Evolutionary conservation across 1,140 invertebrate genomes (phyloP), one percentile per base, ranked within the genome.

Genomic region (Littorina saxatilis): DNA sequence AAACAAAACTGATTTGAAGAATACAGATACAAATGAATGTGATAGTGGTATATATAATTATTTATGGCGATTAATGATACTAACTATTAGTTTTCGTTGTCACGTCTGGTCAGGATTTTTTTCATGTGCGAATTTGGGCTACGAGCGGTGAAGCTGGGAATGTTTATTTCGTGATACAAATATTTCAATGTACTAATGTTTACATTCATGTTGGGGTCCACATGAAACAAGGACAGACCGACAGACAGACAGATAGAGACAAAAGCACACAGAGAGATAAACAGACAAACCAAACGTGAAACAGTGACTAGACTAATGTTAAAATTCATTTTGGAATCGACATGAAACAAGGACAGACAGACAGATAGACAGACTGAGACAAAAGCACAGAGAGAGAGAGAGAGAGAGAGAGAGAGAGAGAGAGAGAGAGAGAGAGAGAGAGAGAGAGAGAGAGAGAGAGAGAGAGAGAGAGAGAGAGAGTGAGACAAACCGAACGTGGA

Each of bases 381-480:
- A 58, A 9, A 58, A 23, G 23, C 9, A 58, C 27, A 66, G 61
- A 66, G 29, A 37, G 61, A 66, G 61, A 66, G 61, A 66, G 29
- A 66, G 61, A 66, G 61, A 35, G 61, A 35, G 61, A 66, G 61
- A 66, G n/a, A 66, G 61, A 66, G 61, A 66, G 61, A 66, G 61
- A 66, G 61, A 66, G 61, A 66, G 61, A 66, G 61, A 66, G 4
- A 29, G 29, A 66, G 29, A 66, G 61, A 32, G 27, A 66, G 61
- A 32, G 27, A 32, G 61, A 29, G 29, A 66, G 61, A 66, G 61
- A 66, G 61, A 35, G 61, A 66, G 61, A 58, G 9, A 58, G 55
- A 58, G 55, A 58, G 55, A 66, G 29, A 66, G 61, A 66, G 61
- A 66, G 27, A 35, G 61, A 66, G 5, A 32, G 29, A 66, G 5